Base-by-base conservation (phyloP, 2,113 vertebrate genomes). In the Bambusicola thoracicus region DNA sequence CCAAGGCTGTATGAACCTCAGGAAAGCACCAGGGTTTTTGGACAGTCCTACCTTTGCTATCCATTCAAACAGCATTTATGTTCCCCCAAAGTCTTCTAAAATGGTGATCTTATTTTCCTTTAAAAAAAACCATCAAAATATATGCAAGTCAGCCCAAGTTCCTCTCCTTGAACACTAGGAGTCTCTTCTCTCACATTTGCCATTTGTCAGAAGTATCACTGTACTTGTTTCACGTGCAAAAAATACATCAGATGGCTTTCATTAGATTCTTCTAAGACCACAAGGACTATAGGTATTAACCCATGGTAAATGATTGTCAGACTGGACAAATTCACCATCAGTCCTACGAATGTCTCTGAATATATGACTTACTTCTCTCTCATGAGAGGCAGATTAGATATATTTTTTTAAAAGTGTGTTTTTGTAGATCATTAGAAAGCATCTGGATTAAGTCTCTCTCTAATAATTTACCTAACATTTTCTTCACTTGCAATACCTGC, bases 1-100 rank as follows among this genome's bases (percentile, higher is more conserved):
- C 49, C 56, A 67, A 78, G 59, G 18, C 48, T 56, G 43, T 59
- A 49, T 0, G 0, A 17, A 55, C 38, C 29, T 27, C 0, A 3
- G 56, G 49, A 48, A 87, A 85, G 62, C 44, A 51, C 13, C 40
- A 53, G 24, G 10, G 17, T 4, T 19, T 70, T 69, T 79, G 86
- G 63, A 36, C 32, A 10, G 34, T 49, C 38, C 53, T 58, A 49
- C 13, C 67, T 84, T 34, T 59, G 65, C 46, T 73, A 55, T 56
- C 17, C 13, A 9, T 59, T 67, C 51, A 63, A 90, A 32, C 36
- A 76, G 19, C 40, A 30, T 56, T 40, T 67, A 74, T 40, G 41
- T 88, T 44, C 56, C 13, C 15, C 11, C 1, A 36, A 74, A 70
- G 9, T 38, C 29, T 65, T 67, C 63, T 82, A 43, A 66, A 41